A percentile compares a stretch with the other conserved stretches of the same genome.
Conservation (phyloP, 1,140 invertebrate genomes). For the Temnothorax curvispinosus region DNA sequence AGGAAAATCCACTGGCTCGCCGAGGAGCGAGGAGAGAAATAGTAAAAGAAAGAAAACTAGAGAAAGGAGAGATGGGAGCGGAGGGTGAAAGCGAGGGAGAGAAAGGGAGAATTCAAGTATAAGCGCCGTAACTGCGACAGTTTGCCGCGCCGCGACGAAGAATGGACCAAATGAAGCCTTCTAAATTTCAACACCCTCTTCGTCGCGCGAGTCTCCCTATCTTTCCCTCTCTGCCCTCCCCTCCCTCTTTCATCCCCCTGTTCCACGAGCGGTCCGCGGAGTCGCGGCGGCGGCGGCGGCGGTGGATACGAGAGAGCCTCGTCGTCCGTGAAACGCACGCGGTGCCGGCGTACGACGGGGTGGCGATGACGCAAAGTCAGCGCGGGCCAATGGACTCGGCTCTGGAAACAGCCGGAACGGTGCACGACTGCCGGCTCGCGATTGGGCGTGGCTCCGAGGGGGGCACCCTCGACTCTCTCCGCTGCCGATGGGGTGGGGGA, state of each 20-base stretch:
- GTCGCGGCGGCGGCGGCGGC: constrained; percentile 26
- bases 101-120: constrained; percentile 57
- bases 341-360: constrained; percentile 70
- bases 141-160: constrained; percentile 72
- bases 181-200: constrained; percentile 83
- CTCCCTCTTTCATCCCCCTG: neutral
- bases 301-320: constrained; percentile 49
- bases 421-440: constrained; percentile 76
- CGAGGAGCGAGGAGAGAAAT: constrained; percentile 16
- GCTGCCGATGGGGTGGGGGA: constrained; percentile 53
- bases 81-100: neutral
- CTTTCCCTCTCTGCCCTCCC: neutral
- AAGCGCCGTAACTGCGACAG: constrained; percentile 64
- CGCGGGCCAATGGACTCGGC: constrained; percentile 83
- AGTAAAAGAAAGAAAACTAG: neutral
- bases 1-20: constrained; percentile 8
- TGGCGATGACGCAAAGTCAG: constrained; percentile 82
- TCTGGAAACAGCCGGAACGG: constrained; percentile 71
- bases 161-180: constrained; percentile 84
- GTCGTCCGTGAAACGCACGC: constrained; percentile 74
- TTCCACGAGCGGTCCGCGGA: constrained; percentile 40
- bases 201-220: constrained; percentile 57
- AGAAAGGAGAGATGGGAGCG: neutral
- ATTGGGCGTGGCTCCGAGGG: constrained; percentile 78
- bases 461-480: constrained; percentile 53